Base-by-base conservation (phyloP, 1,140 invertebrate species). In the Pygmarrhopalites habei region DNA sequence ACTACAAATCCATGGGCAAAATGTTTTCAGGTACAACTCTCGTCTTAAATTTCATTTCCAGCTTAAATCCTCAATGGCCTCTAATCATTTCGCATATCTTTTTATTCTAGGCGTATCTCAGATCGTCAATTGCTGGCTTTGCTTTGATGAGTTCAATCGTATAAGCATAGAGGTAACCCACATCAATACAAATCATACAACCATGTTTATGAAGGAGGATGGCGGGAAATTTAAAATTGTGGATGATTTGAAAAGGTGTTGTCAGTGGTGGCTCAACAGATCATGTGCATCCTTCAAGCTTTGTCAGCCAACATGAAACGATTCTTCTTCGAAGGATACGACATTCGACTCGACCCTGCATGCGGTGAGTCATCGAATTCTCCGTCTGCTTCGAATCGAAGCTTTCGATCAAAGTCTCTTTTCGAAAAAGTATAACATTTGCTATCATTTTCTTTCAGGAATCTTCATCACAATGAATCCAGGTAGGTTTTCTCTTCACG, bases 71-170 rank as follows among this genome's bases (percentile, higher is more conserved):
- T n/a, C n/a, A n/a, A n/a, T n/a, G n/a, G n/a, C n/a, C n/a, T n/a
- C n/a, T n/a, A n/a, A n/a, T n/a, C 32, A 35, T 35, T 35, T 35
- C 15, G 5, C 15, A 14, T n/a, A 10, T 46, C 44, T 5, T 30
- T 52, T 29, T 52, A 21, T 52, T 52, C 25, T 32, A 39, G 53
- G 53, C 10, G 80, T 88, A n/a, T 77, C 84, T 1, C 86, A 88
- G 72, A 84, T 86, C 67, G 88, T 83, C 14, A 88, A 83, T 61
- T 58, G 35, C 21, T 64, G 62, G 62, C 23, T 55, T 15, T 92
- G 89, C 73, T 93, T 91, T 76, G 90, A 92, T 74, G 89, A 93
- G 74, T 93, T 93, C 73, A 92, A 93, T 75, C 78, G 90, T 59
- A 93, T 93, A 67, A 88, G 92, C 74, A 87, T 93, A 71, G 90